Evolutionary conservation across 2,113 vertebrate genomes (phyloP), one percentile per base, ranked within the genome.

Genomic region (Orycteropus afer): DNA sequence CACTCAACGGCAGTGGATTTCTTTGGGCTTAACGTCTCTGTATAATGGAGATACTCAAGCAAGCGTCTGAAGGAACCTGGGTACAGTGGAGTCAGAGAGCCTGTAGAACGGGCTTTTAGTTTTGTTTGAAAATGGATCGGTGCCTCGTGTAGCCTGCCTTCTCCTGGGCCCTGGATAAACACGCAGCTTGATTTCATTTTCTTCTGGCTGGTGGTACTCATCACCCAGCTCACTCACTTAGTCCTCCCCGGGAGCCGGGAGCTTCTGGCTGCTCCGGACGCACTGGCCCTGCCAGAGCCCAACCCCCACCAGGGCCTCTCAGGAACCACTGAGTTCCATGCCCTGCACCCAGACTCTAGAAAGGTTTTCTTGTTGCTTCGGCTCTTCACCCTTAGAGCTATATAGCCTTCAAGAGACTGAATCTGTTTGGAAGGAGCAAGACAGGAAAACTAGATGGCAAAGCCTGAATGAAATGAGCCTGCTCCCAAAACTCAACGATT

Each of bases 351-450:
- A 40, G 0, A 11, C 67, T 61, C 29, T 59, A 73, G 14, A 63
- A 93, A 61, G 34, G 34, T 37, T 74, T 95, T 86, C 59, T 96
- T 51, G 15, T 53, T 34, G 49, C 90, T 77, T 77, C 57, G 77
- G 40, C 51, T 80, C 40, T 40, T 63, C 59, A 42, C 47, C 61
- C 32, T n/a, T 37, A 51, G n/a, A 79, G 71, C 76, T 77, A 7
- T 74, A 4, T 77, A 10, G 47, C 61, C 32, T 89, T 57, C 45
- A 57, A 61, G 61, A 89, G 51, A 82, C 3, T 14, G 40, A 61
- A 10, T 90, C 65, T 94, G 27, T 61, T 29, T 23, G 61, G 59
- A 69, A 77, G 89, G 80, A 67, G 45, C 49, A 80, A 79, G 23
- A 59, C 22, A 22, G 61, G 57, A 40, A 74, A 81, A 42, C 53